Percentiles rank a stretch among this genome's conserved stretches.
These are phyloP conservation scores for Poeciliopsis paucimaculata DNA, from an alignment of 2,797 vertebrate species.

Conservation along the genomic window DNA sequence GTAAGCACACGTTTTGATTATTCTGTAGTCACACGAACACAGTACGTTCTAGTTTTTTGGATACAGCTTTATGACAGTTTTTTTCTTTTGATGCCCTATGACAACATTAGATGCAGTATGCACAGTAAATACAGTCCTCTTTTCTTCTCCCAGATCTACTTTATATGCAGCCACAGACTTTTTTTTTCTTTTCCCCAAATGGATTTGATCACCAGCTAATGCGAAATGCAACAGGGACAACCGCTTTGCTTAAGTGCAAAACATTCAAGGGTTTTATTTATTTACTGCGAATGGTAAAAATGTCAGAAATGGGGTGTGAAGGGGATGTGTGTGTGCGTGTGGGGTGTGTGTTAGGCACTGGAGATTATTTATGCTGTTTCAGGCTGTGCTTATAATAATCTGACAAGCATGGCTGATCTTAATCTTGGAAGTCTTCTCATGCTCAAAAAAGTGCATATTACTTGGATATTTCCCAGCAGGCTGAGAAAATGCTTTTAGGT, in stretches of 20 bases:
- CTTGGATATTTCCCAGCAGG: slow-evolving; percentile 41
- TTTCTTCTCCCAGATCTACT: slow-evolving; percentile 16
- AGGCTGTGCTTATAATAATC: slow-evolving; percentile 47
- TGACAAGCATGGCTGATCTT: slow-evolving; percentile 41
- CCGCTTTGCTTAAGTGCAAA: slow-evolving; percentile 50
- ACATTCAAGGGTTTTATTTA: slow-evolving; percentile 37
- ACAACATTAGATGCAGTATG: slow-evolving; percentile 33
- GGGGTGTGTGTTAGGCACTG: slow-evolving; percentile 65
- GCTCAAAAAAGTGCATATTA: slow-evolving; percentile 66
- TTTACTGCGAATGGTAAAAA: slow-evolving; percentile 38
- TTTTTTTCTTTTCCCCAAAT: not conserved
- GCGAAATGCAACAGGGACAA: slow-evolving; percentile 29
- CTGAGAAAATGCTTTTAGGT: slow-evolving; percentile 31
- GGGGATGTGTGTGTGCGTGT: no score
- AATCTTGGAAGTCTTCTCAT: slow-evolving; percentile 51
- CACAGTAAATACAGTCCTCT: slow-evolving; percentile 29
- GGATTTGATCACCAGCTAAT: slow-evolving; percentile 22
- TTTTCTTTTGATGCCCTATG: slow-evolving; percentile 14
- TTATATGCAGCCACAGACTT: slow-evolving; percentile 29
- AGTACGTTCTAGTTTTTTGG: slow-evolving; percentile 52
- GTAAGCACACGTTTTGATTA: slow-evolving; percentile 47
- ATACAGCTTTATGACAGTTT: slow-evolving; percentile 9
- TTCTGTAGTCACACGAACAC: slow-evolving; percentile 53
- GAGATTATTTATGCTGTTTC: slow-evolving; percentile 56
- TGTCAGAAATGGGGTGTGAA: not conserved